Base-by-base conservation (phyloP, 2,888 invertebrate species). In the Subacronicta megacephala region DNA sequence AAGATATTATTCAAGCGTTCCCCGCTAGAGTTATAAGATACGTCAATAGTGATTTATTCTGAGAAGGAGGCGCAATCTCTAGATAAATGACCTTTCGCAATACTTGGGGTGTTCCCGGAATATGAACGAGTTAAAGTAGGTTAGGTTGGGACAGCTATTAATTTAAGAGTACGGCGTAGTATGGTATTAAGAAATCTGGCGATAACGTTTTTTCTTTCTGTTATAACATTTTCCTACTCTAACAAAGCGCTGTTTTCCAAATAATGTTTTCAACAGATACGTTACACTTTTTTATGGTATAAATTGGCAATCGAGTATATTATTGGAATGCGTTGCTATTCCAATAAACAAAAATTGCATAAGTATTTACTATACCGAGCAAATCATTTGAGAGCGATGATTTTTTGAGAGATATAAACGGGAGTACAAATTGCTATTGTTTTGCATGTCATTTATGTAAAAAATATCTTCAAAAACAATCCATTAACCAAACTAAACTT, bases 1-100 rank as follows among this genome's bases (percentile, higher is more conserved):
- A 41, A 43, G 75, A 72, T 72, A 68, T 73, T 62, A 73, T 72
- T 75, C 76, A 69, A 33, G 37, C 18, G 44, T n/a, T 49, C 43
- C 40, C 33, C 44, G 43, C 53, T 46, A 50, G 35, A 55, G 58
- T 67, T 67, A 64, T 61, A 59, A 46, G 58, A 64, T 60, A 56
- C 51, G 76, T 60, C 72, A 60, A 75, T 75, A 46, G 50, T 72
- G 73, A 73, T 75, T 60, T 68, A 72, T 72, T 53, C 36, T 50
- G 47, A 44, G 18, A 29, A 38, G 45, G 56, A 50, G 40, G 60
- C 43, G 40, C 64, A 62, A 58, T 73, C 72, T 75, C 41, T 36
- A 62, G 68, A 75, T 62, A 67, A 62, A 75, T 68, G 57, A 72
- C 68, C 72, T 68, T 55, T 60, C 63, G 41, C 57, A 62, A 53